Base-by-base conservation (phyloP, 2,797 vertebrate species). In the Tapirus indicus region DNA sequence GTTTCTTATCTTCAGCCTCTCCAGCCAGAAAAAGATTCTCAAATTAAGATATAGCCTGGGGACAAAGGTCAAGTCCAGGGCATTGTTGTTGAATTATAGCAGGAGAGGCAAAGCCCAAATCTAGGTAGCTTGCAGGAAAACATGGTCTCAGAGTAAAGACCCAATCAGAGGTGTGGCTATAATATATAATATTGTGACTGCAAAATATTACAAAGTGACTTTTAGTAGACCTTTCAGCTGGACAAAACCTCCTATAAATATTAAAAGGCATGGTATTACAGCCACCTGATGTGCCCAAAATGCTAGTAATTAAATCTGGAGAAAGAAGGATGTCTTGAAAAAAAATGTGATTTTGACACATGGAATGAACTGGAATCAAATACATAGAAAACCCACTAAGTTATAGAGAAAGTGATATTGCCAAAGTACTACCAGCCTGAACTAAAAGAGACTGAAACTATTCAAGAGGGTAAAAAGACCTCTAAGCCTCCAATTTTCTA, bases 221-320 rank as follows among this genome's bases (percentile, higher is more conserved):
- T 56, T 69, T 69, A 75, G 64, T 85, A 88, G n/a, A n/a, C 56
- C 69, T 86, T 93, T 58, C 56, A 91, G n/a, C 29, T 84, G 35
- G n/a, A 60, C 12, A 83, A 89, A 72, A 66, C 6, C 13, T 60
- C 35, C 8, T 84, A 11, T 64, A 75, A 80, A 72, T 17, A 17
- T 77, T 66, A 20, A 20, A 72, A 79, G 29, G 38, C 32, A 88
- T 38, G 29, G 44, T 23, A 41, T 7, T 16, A 18, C 14, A 66
- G 18, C 5, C 56, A n/a, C 49, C 35, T 74, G 44, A 21, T 44
- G 23, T 52, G 38, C 58, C 32, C 71, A 56, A 88, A 79, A 41
- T 82, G 75, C 38, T 54, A 71, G 21, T 86, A 66, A 71, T 91
- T 96, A 78, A 75, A 79, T 82, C 14, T 56, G 58, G 69, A 87